Conservation (phyloP, 2,888 invertebrate genomes). For the Chymomyza amoena region DNA sequence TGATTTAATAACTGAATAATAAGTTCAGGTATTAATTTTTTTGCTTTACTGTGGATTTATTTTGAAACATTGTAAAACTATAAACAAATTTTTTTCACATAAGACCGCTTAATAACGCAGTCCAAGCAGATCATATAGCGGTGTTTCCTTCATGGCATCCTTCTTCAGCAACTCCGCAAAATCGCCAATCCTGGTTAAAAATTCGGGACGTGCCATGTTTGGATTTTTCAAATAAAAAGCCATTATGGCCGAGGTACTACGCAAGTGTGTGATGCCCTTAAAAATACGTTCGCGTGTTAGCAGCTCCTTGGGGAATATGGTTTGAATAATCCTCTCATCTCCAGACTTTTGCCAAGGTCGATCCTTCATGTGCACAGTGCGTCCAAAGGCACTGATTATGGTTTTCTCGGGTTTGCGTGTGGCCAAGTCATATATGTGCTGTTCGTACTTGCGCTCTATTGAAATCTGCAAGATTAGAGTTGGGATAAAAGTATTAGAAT, state of each 20-base stretch:
- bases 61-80: too few relatives aligned
- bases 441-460: slow-evolving; percentile 76
- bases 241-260: slow-evolving; percentile 73
- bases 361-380: slow-evolving; percentile 72
- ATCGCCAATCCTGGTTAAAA: slow-evolving; percentile 66
- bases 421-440: slow-evolving; percentile 62
- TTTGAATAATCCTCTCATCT: slow-evolving; percentile 64
- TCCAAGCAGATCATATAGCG: slow-evolving; percentile 75
- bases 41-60: too few relatives aligned
- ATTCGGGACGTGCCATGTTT: slow-evolving; percentile 66
- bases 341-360: slow-evolving; percentile 66
- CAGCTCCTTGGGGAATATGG: slow-evolving; percentile 75
- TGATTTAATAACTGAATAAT: too few relatives aligned
- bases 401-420: slow-evolving; percentile 50
- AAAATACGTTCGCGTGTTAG: slow-evolving; percentile 74
- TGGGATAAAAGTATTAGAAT: not conserved
- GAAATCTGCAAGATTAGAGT: slow-evolving; percentile 65
- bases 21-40: too few relatives aligned
- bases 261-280: slow-evolving; percentile 77
- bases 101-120: slow-evolving; percentile 53
- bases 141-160: slow-evolving; percentile 57
- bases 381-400: slow-evolving; percentile 75
- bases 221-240: slow-evolving; percentile 73
- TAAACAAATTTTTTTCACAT: too few relatives aligned
- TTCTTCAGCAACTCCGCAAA: slow-evolving; percentile 56